phyloP scores from a whole-genome alignment of 2,797 vertebrate species.

The Lacerta bilineata region DNA sequence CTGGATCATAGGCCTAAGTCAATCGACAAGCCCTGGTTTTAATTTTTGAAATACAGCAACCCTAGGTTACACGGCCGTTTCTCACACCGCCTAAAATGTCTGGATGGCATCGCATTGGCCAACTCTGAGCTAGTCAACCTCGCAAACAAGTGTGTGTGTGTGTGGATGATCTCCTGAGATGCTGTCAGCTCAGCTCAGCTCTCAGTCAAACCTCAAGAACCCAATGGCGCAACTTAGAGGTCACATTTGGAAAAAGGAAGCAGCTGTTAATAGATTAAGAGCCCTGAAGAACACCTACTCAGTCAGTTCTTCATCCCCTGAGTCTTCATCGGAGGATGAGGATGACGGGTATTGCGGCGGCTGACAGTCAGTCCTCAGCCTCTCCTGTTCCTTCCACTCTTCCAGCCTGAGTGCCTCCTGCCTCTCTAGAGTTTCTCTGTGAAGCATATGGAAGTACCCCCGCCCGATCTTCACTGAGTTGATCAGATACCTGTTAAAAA shows the following conservation, averaged over 20 bases:
- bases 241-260: not conserved
- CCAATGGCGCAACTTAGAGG: not conserved
- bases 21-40: too few species aligned
- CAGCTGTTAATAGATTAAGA: not conserved
- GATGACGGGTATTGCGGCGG: slow-evolving; percentile 32
- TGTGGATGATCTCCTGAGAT: not conserved
- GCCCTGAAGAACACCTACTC: not conserved
- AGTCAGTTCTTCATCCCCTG: slow-evolving; percentile 49
- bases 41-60: too few species aligned
- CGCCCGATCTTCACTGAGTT: slow-evolving; percentile 77
- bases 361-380: slow-evolving; percentile 64
- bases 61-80: too few species aligned
- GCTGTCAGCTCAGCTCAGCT: not conserved
- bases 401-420: slow-evolving; percentile 53
- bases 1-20: too few species aligned
- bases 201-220: not conserved
- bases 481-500: slow-evolving; percentile 74
- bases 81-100: too few species aligned
- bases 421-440: slow-evolving; percentile 74
- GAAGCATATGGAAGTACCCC: slow-evolving; percentile 78
- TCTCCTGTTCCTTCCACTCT: slow-evolving; percentile 53
- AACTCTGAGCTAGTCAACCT: too few species aligned
- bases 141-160: too few species aligned
- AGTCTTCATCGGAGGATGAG: slow-evolving; percentile 37
- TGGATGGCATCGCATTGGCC: too few species aligned